Conservation (phyloP, 2,797 vertebrate genomes). For the Labroides dimidiatus region DNA sequence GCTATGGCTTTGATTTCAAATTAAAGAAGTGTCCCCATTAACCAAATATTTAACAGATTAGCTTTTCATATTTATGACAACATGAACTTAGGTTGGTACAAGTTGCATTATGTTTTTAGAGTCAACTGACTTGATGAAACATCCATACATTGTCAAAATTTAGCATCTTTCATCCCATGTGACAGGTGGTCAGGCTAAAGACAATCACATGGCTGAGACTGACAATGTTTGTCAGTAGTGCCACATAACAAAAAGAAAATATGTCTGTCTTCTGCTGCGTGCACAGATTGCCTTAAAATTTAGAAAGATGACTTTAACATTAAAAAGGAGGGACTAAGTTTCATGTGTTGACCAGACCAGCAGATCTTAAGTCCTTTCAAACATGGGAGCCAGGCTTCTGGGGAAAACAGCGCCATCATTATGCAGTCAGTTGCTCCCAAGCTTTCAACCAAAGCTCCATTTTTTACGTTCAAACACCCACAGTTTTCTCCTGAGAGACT, state of each 20-base stretch:
- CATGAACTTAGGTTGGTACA: not conserved
- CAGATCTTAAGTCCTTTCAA: conserved; percentile 49
- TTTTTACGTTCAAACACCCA: conserved; percentile 31
- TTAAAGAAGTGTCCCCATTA: not conserved
- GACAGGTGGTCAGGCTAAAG: conserved; percentile 28
- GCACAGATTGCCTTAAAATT: conserved; percentile 26
- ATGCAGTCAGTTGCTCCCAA: conserved; percentile 24
- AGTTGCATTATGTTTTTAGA: not conserved
- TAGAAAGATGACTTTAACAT: conserved; percentile 74
- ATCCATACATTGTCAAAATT: not conserved
- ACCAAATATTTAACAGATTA: too few relatives aligned
- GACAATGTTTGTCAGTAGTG: conserved; percentile 24
- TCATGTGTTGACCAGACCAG: conserved; percentile 48
- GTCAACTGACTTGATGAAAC: conserved; percentile 6
- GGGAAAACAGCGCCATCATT: conserved; percentile 30
- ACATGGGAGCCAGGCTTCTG: conserved; percentile 15
- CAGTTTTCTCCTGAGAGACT: conserved; percentile 15
- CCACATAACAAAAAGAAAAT: conserved; percentile 31
- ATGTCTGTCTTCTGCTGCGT: conserved; percentile 63
- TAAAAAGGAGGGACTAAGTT: conserved; percentile 22
- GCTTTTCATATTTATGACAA: not conserved
- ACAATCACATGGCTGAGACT: conserved; percentile 36
- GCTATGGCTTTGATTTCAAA: not conserved
- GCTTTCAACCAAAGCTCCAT: not conserved
- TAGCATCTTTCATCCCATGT: conserved; percentile 10